Conservation (phyloP, 2,888 invertebrate species). For the Coleophora deauratella region DNA sequence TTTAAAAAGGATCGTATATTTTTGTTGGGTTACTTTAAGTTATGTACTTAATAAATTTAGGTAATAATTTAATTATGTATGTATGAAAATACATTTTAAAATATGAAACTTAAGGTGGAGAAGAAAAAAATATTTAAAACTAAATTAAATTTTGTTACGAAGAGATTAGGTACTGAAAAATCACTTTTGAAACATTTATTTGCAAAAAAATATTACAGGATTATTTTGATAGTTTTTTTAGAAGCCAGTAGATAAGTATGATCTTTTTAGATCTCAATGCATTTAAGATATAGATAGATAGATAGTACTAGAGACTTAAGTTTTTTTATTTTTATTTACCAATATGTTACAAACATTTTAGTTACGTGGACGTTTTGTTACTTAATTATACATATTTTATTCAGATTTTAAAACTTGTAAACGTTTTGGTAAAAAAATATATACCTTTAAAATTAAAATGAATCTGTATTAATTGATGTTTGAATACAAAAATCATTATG, state of each 20-base stretch:
- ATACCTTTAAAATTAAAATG: too few species aligned
- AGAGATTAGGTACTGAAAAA: background rate
- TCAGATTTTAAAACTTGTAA: too few species aligned
- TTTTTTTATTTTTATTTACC: conserved; percentile 4
- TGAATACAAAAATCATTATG: conserved; percentile 8
- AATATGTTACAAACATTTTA: background rate
- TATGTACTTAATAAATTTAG: conserved; percentile 18
- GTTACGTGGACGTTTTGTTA: background rate
- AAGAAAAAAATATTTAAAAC: too few species aligned
- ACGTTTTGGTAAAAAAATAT: too few species aligned
- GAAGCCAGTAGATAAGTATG: too few species aligned
- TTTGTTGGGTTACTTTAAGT: conserved; percentile 1
- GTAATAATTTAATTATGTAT: too few species aligned
- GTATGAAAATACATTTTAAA: too few species aligned
- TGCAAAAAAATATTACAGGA: too few species aligned
- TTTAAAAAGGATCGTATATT: too few species aligned
- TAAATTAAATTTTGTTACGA: too few species aligned
- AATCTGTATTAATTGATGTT: background rate
- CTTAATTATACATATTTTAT: conserved; percentile 1
- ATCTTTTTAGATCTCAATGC: conserved; percentile 3
- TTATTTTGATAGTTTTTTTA: too few species aligned
- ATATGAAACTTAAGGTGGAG: too few species aligned
- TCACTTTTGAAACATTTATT: background rate
- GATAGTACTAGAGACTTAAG: conserved; percentile 1
- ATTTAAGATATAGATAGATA: conserved; percentile 2